phyloP scores from a whole-genome alignment of 2,797 vertebrate species.

The Rhabdophis nuchalis region DNA sequence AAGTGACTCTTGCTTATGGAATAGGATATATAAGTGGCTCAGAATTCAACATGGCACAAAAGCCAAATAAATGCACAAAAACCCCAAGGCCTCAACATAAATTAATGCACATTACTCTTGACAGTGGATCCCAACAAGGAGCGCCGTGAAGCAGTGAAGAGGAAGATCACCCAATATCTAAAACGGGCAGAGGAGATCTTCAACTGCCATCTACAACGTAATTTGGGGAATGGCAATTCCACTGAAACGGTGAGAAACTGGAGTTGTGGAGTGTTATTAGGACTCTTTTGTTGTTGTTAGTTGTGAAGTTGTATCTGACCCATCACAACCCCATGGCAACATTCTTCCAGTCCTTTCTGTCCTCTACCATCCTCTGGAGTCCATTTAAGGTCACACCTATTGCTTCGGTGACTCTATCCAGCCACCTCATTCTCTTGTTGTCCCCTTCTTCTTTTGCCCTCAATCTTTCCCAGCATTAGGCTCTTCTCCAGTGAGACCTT shows the following conservation, averaged over 20 bases:
- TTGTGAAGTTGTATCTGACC: too few species aligned
- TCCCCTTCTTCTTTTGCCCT: too few species aligned
- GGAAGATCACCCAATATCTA: slow-evolving; percentile 95
- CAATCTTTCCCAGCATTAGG: too few species aligned
- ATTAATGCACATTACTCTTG: not conserved
- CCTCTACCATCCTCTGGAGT: too few species aligned
- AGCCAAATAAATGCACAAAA: not conserved
- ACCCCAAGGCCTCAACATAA: not conserved
- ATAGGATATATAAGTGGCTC: not conserved
- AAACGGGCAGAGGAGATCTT: slow-evolving; percentile 96
- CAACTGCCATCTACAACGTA: slow-evolving; percentile 90
- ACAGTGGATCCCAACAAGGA: slow-evolving; percentile 96
- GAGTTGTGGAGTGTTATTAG: not conserved
- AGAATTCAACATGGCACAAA: not conserved
- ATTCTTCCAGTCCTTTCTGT: too few species aligned
- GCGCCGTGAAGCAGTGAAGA: slow-evolving; percentile 89
- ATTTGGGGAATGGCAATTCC: slow-evolving; percentile 71
- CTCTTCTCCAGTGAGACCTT: too few species aligned
- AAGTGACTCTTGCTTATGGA: not conserved
- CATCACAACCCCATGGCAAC: too few species aligned
- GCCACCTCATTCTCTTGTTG: too few species aligned
- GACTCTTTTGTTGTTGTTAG: not conserved
- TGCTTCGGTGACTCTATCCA: too few species aligned
- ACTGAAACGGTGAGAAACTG: slow-evolving; percentile 76
- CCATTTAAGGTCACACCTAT: too few species aligned